phyloP scores from a whole-genome alignment of 1,140 invertebrate genomes.

The Theocolax elegans region DNA sequence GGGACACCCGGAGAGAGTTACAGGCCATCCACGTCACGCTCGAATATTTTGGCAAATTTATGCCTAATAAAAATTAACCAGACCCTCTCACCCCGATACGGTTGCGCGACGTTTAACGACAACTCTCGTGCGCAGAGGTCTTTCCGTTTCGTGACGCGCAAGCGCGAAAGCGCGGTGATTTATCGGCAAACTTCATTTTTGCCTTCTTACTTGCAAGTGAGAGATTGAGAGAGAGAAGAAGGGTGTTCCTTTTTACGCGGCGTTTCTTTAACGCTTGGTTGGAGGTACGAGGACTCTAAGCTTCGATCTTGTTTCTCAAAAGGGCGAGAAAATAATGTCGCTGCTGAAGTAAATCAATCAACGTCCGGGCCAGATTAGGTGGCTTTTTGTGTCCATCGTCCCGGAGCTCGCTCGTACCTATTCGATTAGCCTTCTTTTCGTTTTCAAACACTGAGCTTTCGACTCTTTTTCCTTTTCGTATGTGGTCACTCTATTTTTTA shows the following conservation, averaged over 20 bases:
- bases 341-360: slow-evolving; percentile 60
- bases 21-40: slow-evolving; percentile 58
- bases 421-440: slow-evolving; percentile 14
- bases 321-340: slow-evolving; percentile 43
- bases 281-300: background rate
- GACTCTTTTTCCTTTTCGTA: background rate
- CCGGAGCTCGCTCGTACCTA: slow-evolving; percentile 2
- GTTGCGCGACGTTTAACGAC: slow-evolving; percentile 30
- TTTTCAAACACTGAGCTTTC: too few relatives aligned
- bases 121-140: slow-evolving; percentile 20
- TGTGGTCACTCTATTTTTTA: too few relatives aligned
- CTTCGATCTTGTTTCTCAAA: slow-evolving; percentile 32
- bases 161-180: slow-evolving; percentile 56
- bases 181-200: slow-evolving; percentile 54
- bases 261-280: background rate
- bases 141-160: slow-evolving; percentile 32
- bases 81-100: slow-evolving; percentile 37
- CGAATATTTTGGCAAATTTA: slow-evolving; percentile 66
- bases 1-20: slow-evolving; percentile 54
- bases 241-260: slow-evolving; percentile 16
- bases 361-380: slow-evolving; percentile 47
- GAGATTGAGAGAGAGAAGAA: background rate
- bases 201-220: slow-evolving; percentile 19
- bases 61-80: slow-evolving; percentile 65
- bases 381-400: slow-evolving; percentile 5